These are phyloP conservation scores for Coenonympha glycerion DNA, from an alignment of 2,888 invertebrate genomes.

Conservation along the genomic window DNA sequence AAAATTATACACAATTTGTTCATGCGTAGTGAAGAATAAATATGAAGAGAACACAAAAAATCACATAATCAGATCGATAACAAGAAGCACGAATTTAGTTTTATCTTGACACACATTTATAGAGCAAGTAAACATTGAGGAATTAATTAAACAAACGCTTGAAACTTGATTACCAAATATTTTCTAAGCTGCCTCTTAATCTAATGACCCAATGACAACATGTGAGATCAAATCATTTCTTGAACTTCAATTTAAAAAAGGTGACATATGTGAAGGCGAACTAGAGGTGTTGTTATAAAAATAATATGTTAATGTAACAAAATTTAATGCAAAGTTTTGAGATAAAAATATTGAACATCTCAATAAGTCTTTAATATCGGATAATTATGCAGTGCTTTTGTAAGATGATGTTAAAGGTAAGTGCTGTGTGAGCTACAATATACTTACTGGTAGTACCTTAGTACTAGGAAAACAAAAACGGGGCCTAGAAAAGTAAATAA, in stretches of 20 bases:
- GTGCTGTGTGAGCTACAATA: too few relatives aligned
- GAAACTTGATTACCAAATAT: constrained; percentile 3
- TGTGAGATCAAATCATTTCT: background rate
- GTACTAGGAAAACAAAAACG: constrained; percentile 13
- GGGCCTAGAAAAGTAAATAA: constrained; percentile 39
- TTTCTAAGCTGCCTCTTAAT: constrained; percentile 1
- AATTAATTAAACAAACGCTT: constrained; percentile 4
- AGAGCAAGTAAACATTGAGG: constrained; percentile 2
- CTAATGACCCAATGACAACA: background rate
- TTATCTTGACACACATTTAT: constrained; percentile 3
- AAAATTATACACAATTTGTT: too few relatives aligned
- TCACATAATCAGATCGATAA: background rate
- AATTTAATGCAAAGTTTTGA: too few relatives aligned
- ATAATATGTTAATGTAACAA: too few relatives aligned
- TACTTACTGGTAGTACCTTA: too few relatives aligned
- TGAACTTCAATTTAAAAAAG: background rate
- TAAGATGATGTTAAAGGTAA: too few relatives aligned
- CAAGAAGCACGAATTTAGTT: background rate
- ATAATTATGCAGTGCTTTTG: too few relatives aligned
- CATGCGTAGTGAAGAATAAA: too few relatives aligned
- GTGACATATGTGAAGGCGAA: background rate
- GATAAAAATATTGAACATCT: too few relatives aligned
- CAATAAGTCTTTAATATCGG: too few relatives aligned
- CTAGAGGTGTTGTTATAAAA: too few relatives aligned
- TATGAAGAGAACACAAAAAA: background rate